Conservation (phyloP, 2,888 invertebrate species). For the Eristalis pertinax region DNA sequence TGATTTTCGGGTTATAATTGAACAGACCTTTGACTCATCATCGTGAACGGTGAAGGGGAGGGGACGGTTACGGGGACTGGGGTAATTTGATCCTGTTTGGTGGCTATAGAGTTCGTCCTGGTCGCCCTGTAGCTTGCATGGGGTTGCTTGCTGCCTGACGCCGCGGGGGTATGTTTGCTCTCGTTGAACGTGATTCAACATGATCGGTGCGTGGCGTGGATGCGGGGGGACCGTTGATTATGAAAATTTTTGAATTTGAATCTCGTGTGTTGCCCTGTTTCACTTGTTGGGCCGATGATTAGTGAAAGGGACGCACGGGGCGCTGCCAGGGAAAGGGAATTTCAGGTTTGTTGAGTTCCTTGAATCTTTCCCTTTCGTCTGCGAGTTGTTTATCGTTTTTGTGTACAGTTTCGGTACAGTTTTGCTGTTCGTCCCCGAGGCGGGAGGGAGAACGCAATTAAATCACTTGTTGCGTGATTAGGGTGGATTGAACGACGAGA, state of each 20-base stretch:
- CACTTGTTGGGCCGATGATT: slow-evolving; percentile 37
- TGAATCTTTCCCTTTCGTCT: slow-evolving; percentile 1
- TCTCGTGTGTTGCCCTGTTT: background rate
- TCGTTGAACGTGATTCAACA: slow-evolving; percentile 41
- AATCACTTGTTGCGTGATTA: slow-evolving; percentile 59
- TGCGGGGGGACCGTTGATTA: slow-evolving; percentile 33
- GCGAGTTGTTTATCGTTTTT: slow-evolving; percentile 56
- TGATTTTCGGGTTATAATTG: slow-evolving; percentile 54
- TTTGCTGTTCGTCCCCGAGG: background rate
- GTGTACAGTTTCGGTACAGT: slow-evolving; percentile 17
- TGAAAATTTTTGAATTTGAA: slow-evolving; percentile 20
- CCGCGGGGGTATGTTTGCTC: slow-evolving; percentile 47
- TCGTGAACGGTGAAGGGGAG: no score
- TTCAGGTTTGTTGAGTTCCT: slow-evolving; percentile 56
- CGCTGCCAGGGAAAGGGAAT: slow-evolving; percentile 13
- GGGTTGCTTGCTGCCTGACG: slow-evolving; percentile 41
- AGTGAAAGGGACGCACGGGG: slow-evolving; percentile 48
- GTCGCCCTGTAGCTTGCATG: slow-evolving; percentile 57
- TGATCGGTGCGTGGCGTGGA: slow-evolving; percentile 28
- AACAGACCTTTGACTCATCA: slow-evolving; percentile 36
- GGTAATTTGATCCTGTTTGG: slow-evolving; percentile 66
- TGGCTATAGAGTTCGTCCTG: slow-evolving; percentile 47
- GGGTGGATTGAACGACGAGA: slow-evolving; percentile 18
- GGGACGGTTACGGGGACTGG: no score
- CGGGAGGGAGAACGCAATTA: background rate